Conservation (phyloP, 1,140 invertebrate genomes). For the Cyrtorhinus lividipennis region DNA sequence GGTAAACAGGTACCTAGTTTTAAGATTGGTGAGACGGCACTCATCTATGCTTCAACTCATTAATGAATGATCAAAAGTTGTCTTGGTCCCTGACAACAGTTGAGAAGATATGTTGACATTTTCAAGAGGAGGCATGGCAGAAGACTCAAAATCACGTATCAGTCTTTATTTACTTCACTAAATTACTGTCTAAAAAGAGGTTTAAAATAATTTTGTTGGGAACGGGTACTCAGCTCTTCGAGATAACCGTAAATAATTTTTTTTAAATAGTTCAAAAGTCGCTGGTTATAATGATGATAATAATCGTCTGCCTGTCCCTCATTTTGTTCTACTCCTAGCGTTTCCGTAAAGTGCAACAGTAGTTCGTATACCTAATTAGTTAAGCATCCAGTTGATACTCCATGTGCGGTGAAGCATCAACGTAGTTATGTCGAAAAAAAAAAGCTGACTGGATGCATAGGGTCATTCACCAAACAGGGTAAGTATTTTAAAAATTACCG, state of each 20-base stretch:
- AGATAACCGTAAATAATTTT: background rate
- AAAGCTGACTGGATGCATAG: no score
- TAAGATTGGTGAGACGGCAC: no score
- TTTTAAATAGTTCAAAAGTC: background rate
- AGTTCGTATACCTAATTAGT: no score
- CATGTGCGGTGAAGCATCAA: no score
- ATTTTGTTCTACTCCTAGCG: background rate
- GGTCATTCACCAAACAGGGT: no score
- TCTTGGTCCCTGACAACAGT: constrained; percentile 3
- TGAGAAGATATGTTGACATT: background rate
- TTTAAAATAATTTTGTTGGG: background rate
- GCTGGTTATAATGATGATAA: background rate
- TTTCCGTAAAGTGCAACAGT: background rate
- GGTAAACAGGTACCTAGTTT: no score
- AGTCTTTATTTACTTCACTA: background rate
- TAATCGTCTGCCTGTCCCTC: background rate
- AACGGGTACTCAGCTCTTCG: background rate
- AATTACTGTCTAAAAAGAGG: background rate
- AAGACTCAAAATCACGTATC: background rate
- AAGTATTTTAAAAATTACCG: no score
- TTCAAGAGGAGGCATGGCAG: background rate
- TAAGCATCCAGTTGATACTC: no score
- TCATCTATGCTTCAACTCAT: no score
- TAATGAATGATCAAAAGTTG: background rate
- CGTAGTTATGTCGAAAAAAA: no score